Conservation (phyloP, 2,113 vertebrate species). For the Pteruthius melanotis region DNA sequence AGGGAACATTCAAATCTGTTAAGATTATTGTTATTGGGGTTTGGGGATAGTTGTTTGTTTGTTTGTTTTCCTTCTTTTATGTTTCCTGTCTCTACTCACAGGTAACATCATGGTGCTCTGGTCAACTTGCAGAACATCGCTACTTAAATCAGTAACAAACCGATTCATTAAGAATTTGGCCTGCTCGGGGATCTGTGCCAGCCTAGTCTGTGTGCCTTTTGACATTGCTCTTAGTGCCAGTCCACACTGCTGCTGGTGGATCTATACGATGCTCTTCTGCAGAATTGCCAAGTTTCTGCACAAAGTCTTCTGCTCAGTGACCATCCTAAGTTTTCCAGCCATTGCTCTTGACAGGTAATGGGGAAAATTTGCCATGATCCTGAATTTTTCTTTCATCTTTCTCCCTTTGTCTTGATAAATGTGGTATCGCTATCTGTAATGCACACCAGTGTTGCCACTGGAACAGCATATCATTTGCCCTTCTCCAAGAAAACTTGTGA, state of each 20-base stretch:
- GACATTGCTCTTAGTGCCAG: slow-evolving; percentile 89
- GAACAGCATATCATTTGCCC: background rate
- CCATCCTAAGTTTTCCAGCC: slow-evolving; percentile 90
- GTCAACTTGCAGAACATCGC: slow-evolving; percentile 91
- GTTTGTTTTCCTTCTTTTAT: background rate
- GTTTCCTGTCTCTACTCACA: slow-evolving; percentile 44
- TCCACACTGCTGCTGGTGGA: slow-evolving; percentile 94
- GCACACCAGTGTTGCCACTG: background rate
- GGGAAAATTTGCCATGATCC: background rate
- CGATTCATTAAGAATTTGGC: slow-evolving; percentile 95
- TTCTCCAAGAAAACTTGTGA: background rate
- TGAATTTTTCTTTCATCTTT: background rate
- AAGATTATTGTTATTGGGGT: background rate
- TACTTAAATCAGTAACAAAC: slow-evolving; percentile 94
- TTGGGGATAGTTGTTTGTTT: background rate
- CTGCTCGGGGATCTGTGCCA: slow-evolving; percentile 91
- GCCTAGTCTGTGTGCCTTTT: slow-evolving; percentile 93
- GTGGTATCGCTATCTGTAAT: background rate
- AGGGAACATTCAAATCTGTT: background rate
- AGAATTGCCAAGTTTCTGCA: slow-evolving; percentile 93
- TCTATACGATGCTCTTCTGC: slow-evolving; percentile 87
- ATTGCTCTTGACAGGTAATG: slow-evolving; percentile 84
- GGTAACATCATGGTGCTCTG: slow-evolving; percentile 91
- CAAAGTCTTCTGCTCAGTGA: slow-evolving; percentile 95
- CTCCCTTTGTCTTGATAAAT: background rate